Percentiles rank a stretch among this genome's conserved stretches.
These are phyloP conservation scores for Cataglyphis livida DNA, from an alignment of 2,888 invertebrate species.

Conservation along the genomic window DNA sequence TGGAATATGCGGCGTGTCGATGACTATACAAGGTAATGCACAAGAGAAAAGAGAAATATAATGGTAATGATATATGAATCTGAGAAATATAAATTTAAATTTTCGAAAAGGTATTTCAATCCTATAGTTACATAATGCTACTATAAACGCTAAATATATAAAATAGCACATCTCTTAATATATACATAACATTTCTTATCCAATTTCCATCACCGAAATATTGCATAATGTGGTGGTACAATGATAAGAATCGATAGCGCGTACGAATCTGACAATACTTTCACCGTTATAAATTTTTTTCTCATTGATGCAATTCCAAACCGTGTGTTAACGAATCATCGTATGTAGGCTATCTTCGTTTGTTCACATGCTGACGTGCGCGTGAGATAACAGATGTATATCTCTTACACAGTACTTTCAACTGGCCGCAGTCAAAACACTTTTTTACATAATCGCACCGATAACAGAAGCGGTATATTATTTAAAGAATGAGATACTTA, in stretches of 20 bases:
- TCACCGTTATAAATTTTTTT: not conserved
- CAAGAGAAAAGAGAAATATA: slow-evolving; percentile 4
- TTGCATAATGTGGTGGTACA: not conserved
- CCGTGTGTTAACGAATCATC: slow-evolving; percentile 12
- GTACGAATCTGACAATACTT: not conserved
- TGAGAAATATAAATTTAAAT: not conserved
- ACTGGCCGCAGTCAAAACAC: not conserved
- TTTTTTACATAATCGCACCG: slow-evolving; percentile 35
- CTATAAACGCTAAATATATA: not conserved
- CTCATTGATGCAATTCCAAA: slow-evolving; percentile 30
- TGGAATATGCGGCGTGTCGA: slow-evolving; percentile 23
- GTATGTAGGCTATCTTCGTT: slow-evolving; percentile 53
- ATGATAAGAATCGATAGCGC: slow-evolving; percentile 19
- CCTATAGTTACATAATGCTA: not conserved
- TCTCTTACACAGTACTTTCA: slow-evolving; percentile 11
- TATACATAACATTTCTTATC: not conserved
- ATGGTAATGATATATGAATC: not conserved
- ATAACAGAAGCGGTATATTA: slow-evolving; percentile 8
- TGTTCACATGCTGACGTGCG: slow-evolving; percentile 38
- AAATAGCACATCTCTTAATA: not conserved
- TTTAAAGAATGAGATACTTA: not conserved
- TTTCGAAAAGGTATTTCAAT: not conserved
- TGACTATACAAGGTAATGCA: slow-evolving; percentile 44
- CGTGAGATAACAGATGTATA: slow-evolving; percentile 44
- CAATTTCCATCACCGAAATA: slow-evolving; percentile 10